Base-by-base conservation (phyloP, 2,797 vertebrate genomes). In the Myripristis murdjan region DNA sequence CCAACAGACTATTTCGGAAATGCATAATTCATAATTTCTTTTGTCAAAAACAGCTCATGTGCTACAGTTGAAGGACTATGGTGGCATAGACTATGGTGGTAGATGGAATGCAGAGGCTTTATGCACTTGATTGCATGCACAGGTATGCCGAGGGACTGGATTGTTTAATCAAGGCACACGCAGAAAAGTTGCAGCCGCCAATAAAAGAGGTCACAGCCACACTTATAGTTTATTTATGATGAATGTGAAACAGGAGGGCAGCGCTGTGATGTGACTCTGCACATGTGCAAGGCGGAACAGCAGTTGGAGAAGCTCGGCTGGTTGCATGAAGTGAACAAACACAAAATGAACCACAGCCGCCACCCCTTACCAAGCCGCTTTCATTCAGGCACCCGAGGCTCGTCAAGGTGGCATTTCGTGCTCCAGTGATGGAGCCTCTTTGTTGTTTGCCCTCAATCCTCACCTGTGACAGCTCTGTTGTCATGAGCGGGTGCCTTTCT, bases 141-240 rank as follows among this genome's bases (percentile, higher is more conserved):
- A 24, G 6, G 8, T 43, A 18, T 14, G 6, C 46, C 56, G 12
- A 33, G 53, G 2, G 20, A 43, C 22, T 10, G 10, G 16, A 56
- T 4, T 41, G 43, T 23, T 58, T 70, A 35, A 64, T 16, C 12
- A 14, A 44, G 15, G 10, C 3, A 28, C 47, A 41, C 61, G 37
- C 28, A 58, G 28, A 28, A 58, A 77, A 76, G 12, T 67, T 49
- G 54, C 48, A 0, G 1, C 33, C 57, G 64, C 0, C 15, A 52
- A 23, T 39, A 53, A 41, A 79, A 65, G 43, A 68, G 41, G 37
- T 66, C 41, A 46, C 39, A 23, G 51, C 53, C 72, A 70, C 12
- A 46, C 78, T 51, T 64, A 23, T 89, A 18, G 89, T 90, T 88
- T 81, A 87, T 87, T 77, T 20, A 72, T 77, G 83, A 82, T 73